Conservation (phyloP, 2,888 invertebrate species). For the Germaria angustata region DNA sequence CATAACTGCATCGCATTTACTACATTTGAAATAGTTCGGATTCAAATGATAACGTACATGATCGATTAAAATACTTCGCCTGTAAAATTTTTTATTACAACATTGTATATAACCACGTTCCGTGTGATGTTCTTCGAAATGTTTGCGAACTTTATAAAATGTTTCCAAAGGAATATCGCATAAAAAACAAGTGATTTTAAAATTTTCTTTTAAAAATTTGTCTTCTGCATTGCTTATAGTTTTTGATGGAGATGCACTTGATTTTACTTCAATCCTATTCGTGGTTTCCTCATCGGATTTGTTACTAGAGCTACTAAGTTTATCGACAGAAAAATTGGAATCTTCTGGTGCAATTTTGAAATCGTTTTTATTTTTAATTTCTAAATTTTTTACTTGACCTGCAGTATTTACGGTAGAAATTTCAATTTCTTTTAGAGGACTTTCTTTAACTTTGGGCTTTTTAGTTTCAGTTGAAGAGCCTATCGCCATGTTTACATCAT, state of each 20-base stretch:
- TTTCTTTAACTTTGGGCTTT: neutral
- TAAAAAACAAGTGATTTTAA: slow-evolving; percentile 75
- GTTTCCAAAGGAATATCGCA: slow-evolving; percentile 71
- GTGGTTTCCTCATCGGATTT: neutral
- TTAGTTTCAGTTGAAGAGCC: neutral
- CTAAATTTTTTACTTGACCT: neutral
- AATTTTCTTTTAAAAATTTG: slow-evolving; percentile 73
- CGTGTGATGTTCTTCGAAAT: slow-evolving; percentile 64
- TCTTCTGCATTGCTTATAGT: slow-evolving; percentile 72
- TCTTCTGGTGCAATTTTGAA: neutral
- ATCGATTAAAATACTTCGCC: slow-evolving; percentile 76
- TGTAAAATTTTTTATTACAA: slow-evolving; percentile 77
- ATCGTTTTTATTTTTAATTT: slow-evolving; percentile 4
- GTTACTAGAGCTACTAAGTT: neutral
- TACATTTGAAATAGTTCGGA: slow-evolving; percentile 78
- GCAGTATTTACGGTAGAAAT: neutral
- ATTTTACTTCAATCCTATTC: neutral
- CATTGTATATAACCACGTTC: slow-evolving; percentile 76
- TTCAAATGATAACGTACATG: slow-evolving; percentile 77
- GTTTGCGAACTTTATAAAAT: slow-evolving; percentile 68
- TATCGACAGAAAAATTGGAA: neutral
- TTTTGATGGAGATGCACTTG: neutral
- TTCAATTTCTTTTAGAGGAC: neutral
- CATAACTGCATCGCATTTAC: slow-evolving; percentile 74
- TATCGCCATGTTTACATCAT: no score